phyloP scores from a whole-genome alignment of 2,888 invertebrate genomes.

The Lingula anatina region DNA sequence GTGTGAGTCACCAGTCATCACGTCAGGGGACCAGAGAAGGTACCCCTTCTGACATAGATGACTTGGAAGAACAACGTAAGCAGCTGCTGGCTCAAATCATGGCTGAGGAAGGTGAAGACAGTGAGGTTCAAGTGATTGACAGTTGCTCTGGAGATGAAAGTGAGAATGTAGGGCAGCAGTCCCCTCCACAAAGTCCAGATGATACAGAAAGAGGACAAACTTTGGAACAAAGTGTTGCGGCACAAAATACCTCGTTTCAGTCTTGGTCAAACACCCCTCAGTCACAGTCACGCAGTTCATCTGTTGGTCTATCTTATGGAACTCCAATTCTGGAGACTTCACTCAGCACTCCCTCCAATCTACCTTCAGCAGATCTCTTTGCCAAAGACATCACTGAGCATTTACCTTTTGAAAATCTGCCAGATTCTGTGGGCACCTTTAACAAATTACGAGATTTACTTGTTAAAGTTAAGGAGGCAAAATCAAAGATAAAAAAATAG shows the following conservation, averaged over 20 bases:
- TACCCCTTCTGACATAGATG: constrained; percentile 20
- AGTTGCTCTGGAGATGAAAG: not conserved
- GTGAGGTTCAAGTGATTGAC: not conserved
- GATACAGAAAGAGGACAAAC: not conserved
- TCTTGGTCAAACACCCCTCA: not conserved
- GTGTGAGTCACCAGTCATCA: constrained; percentile 8
- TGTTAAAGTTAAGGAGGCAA: no score
- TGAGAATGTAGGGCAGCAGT: no score
- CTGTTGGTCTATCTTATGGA: no score
- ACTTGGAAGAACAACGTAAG: constrained; percentile 20
- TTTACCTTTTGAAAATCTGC: constrained; percentile 85
- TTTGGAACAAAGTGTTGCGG: not conserved
- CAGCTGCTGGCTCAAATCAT: not conserved
- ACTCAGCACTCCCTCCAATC: constrained; percentile 42
- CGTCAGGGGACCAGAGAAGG: constrained; percentile 12
- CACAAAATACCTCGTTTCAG: not conserved
- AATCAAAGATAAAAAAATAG: no score
- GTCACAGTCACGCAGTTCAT: not conserved
- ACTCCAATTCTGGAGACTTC: constrained; percentile 31
- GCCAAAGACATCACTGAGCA: constrained; percentile 80
- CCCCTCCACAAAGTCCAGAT: no score
- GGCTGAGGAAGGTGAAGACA: constrained; percentile 3
- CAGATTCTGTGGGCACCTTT: constrained; percentile 83
- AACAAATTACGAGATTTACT: constrained; percentile 65
- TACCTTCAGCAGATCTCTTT: constrained; percentile 76